Evolutionary conservation across 1,140 invertebrate species (phyloP).

Genomic region (Rhopalosiphum padi): DNA sequence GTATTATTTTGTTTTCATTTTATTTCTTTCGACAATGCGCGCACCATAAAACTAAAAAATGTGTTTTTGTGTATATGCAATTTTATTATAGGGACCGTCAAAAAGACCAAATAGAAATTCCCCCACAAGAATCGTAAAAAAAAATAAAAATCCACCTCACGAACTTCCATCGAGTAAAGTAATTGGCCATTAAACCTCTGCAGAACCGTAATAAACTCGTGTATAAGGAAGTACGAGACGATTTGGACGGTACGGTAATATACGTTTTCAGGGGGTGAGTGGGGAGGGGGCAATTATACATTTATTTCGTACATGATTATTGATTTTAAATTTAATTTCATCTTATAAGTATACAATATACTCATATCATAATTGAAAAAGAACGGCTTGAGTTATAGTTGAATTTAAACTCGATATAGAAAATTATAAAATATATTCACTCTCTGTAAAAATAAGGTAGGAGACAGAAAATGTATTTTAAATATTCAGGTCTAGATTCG

Average conservation of each 20-base stretch:
- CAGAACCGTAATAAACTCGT: conserved; percentile 28
- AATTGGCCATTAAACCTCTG: conserved; percentile 50
- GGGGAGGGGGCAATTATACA: not conserved
- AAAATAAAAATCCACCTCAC: conserved; percentile 31
- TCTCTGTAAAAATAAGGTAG: not conserved
- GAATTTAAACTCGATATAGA: not conserved
- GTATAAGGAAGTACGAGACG: not conserved
- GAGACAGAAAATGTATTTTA: not conserved
- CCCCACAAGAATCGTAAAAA: conserved; percentile 34
- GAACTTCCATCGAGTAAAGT: conserved; percentile 36
- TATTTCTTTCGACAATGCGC: conserved; percentile 30
- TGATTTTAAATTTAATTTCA: not conserved
- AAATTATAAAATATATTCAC: not conserved
- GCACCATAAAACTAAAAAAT: conserved; percentile 20
- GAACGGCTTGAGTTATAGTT: not conserved
- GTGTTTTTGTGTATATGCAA: conserved; percentile 27
- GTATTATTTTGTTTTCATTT: not conserved
- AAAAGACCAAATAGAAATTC: conserved; percentile 35
- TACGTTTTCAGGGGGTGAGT: not conserved
- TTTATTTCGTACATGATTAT: not conserved
- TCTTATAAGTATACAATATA: not conserved
- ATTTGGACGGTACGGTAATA: not conserved
- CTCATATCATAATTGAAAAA: not conserved
- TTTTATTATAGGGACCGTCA: conserved; percentile 31
- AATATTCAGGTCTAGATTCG: not conserved